Evolutionary conservation across 1,140 invertebrate species (phyloP), one percentile per base, ranked within the genome.

Genomic region (Carcinoscorpius rotundicauda): DNA sequence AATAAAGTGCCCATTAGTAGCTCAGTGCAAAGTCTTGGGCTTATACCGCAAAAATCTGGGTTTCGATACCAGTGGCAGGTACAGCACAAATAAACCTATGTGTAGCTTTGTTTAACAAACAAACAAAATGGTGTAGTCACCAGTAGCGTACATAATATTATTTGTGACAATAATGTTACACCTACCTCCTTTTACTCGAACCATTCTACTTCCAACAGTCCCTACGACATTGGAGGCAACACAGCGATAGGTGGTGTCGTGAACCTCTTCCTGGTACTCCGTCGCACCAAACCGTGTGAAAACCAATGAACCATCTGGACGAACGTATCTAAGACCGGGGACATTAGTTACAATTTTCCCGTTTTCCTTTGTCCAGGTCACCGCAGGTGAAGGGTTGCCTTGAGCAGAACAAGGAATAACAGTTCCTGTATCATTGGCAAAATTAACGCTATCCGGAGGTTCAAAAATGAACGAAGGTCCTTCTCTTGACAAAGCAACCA

Each of bases 381-480:
- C 89, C 75, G 91, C 87, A 53, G 93, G 91, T 70, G 88, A 83
- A 8, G 93, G 93, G 70, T 87, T 87, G 70, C 93, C 93, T 75
- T 87, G 84, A 1, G 92, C 91, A 71, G 89, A 87, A 77, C 94
- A 97, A 77, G 93, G 89, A 58, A 97, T 88, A 68, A 88, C 86
- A 64, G 91, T 87, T 71, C 92, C 93, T 51, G 91, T 93, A 60
- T 90, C 92, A 77, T 97, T 97, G 66, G 89, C 91, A 78, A 97
- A 96, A 76, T 93, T 91, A 57, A 96, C 84, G 70, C 88, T 84
- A 76, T 89, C 91, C 66, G 88, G 88, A 48, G 92, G 93, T 81
- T 94, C 93, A 71, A 87, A 88, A 63, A 93, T 83, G 78, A 96
- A 96, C 61, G 93, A 88, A 6, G 91, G 93, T 73, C 92, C 93